Evolutionary conservation across 1,140 invertebrate species (phyloP), one percentile per base, ranked within the genome.

Genomic region (Druon quercuslanigerum): DNA sequence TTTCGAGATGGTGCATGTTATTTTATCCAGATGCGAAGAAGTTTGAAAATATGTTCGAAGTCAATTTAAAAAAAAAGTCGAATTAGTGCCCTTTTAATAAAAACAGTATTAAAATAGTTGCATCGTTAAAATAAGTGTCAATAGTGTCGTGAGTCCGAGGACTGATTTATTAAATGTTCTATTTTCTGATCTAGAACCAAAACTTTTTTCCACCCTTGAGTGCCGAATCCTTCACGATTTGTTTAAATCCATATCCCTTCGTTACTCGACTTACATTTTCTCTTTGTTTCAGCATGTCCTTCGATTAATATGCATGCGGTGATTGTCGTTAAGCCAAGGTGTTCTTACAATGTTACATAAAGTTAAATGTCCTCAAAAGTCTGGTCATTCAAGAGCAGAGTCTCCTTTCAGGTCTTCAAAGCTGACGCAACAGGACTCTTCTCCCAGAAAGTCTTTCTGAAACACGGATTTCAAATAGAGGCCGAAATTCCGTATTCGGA

Each of bases 381-480:
- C n/a, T 17, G 66, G 16, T 50, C 66, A 54, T 60, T 71, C 40
- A 40, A 56, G 50, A 80, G 70, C 19, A 33, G 17, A 51, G 25
- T 70, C 60, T 76, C 60, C 79, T 90, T 92, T 5, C 90, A 96
- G 95, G 82, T 96, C 14, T 93, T 96, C 72, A 96, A 96, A 87
- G 94, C 94, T 19, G 96, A 96, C 83, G 95, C 95, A 5, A 96
- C 96, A 0, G 95, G 95, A 19, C 91, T 94, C 0, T 96, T 93
- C 83, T 96, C 96, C 0, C 95, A 96, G 84, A 95, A 94, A 83
- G 94, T 95, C 20, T 93, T 94, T 70, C 92, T 92, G 84, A 94
- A 93, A 20, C 89, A 94, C 16, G 95, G 95, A 0, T 94, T 96
- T 78, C 89, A 93, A 70, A 92, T 93, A 1, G 89, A 95, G 25